Percentiles rank a stretch among this genome's conserved stretches.
Evolutionary conservation across 1,140 invertebrate species (phyloP).

Genomic region (Ips typographus): DNA sequence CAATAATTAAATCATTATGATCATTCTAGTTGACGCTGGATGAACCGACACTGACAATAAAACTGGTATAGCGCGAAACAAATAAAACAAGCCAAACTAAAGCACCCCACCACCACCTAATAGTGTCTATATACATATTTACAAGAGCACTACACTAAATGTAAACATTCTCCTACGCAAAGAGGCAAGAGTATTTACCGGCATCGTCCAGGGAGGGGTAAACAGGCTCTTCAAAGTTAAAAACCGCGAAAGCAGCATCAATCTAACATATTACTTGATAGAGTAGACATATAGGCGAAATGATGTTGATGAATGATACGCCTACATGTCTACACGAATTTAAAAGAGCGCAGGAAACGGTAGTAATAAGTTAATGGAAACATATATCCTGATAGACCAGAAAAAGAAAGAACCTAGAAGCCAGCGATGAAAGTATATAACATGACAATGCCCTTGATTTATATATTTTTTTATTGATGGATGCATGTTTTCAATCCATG

Average conservation of each 20-base stretch:
- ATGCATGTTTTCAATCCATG: slow-evolving; percentile 28
- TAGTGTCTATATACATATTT: slow-evolving; percentile 30
- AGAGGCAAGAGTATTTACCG: slow-evolving; percentile 9
- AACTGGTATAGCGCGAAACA: background rate
- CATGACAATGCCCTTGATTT: slow-evolving; percentile 8
- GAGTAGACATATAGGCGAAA: background rate
- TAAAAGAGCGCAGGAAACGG: background rate
- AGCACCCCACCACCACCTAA: slow-evolving; percentile 10
- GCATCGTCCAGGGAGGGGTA: slow-evolving; percentile 7
- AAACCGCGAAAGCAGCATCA: background rate
- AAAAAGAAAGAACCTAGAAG: slow-evolving; percentile 23
- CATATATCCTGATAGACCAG: slow-evolving; percentile 3
- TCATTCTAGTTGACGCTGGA: background rate
- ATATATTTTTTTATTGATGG: background rate
- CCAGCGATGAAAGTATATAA: slow-evolving; percentile 11
- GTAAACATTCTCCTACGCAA: background rate
- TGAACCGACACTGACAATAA: background rate
- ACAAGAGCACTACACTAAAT: slow-evolving; percentile 8
- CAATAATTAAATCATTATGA: background rate
- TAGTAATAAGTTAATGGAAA: background rate
- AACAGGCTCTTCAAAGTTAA: slow-evolving; percentile 8
- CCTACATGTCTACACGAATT: background rate
- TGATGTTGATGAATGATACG: background rate
- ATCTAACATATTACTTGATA: background rate
- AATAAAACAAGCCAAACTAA: background rate